Conservation (phyloP, 2,888 invertebrate genomes). For the Leptopilina syphax region DNA sequence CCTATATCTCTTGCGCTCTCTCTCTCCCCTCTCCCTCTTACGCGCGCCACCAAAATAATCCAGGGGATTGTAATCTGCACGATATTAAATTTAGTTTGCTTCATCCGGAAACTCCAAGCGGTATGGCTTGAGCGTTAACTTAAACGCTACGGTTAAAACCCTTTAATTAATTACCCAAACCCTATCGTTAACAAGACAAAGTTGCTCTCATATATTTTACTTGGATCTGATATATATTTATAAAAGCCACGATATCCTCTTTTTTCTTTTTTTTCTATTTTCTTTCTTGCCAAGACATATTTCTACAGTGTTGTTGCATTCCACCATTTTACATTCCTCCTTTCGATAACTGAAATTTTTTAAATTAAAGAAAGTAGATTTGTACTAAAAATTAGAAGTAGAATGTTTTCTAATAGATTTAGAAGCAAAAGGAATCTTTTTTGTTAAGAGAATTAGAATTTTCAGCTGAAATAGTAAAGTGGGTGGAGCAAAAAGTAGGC, state of each 20-base stretch:
- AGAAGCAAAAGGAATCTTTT: too few species aligned
- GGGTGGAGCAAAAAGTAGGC: not conserved
- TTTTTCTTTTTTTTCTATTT: not conserved
- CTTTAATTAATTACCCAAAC: slow-evolving; percentile 69
- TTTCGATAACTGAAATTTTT: not conserved
- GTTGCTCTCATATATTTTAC: slow-evolving; percentile 49
- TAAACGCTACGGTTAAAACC: slow-evolving; percentile 67
- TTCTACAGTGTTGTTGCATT: not conserved
- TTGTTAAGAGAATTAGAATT: too few species aligned
- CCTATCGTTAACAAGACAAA: slow-evolving; percentile 59
- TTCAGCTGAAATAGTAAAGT: too few species aligned
- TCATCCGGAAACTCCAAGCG: slow-evolving; percentile 61
- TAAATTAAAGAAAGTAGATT: too few species aligned
- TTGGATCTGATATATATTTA: slow-evolving; percentile 4
- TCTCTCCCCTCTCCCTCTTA: too few species aligned
- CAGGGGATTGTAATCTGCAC: slow-evolving; percentile 69
- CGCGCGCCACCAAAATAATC: slow-evolving; percentile 66
- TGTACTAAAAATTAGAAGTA: too few species aligned
- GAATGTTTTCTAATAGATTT: too few species aligned
- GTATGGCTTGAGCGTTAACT: slow-evolving; percentile 65
- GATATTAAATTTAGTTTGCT: slow-evolving; percentile 73
- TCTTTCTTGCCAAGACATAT: slow-evolving; percentile 35
- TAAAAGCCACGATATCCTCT: not conserved
- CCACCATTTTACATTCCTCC: too few species aligned
- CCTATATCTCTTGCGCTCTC: slow-evolving; percentile 46